These are phyloP conservation scores for Salticus scenicus DNA, from an alignment of 2,888 invertebrate genomes.

Conservation along the genomic window DNA sequence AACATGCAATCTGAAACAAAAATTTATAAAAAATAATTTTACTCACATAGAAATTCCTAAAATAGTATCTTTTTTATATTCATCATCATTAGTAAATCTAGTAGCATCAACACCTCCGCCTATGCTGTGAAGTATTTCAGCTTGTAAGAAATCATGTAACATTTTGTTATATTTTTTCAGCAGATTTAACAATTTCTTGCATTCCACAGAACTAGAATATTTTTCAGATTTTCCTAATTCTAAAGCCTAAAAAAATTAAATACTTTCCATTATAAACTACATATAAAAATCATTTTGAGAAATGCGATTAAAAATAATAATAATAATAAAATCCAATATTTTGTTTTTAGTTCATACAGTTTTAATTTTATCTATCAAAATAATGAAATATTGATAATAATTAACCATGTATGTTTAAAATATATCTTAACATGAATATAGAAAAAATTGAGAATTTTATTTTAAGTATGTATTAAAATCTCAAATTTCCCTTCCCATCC, in stretches of 20 bases:
- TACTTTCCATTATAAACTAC: no score
- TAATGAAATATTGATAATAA: no score
- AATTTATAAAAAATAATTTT: not conserved
- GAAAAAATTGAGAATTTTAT: no score
- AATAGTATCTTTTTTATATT: slow-evolving; percentile 78
- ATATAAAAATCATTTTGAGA: no score
- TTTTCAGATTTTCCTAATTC: slow-evolving; percentile 13
- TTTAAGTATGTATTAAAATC: no score
- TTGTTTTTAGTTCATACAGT: no score
- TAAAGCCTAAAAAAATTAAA: slow-evolving; percentile 25
- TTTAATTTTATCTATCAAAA: no score
- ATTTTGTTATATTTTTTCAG: slow-evolving; percentile 75
- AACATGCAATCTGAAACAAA: not conserved
- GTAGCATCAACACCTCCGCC: slow-evolving; percentile 78
- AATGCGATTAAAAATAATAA: no score
- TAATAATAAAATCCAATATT: no score
- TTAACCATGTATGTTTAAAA: no score
- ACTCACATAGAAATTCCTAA: slow-evolving; percentile 78
- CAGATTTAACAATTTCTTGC: slow-evolving; percentile 66
- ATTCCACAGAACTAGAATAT: not conserved
- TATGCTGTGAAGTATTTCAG: slow-evolving; percentile 76
- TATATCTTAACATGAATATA: no score
- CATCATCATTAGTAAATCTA: slow-evolving; percentile 77
- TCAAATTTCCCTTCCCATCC: no score
- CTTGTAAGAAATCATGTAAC: slow-evolving; percentile 77